Evolutionary conservation across 2,113 vertebrate genomes (phyloP).

Genomic region (Athene cunicularia): DNA sequence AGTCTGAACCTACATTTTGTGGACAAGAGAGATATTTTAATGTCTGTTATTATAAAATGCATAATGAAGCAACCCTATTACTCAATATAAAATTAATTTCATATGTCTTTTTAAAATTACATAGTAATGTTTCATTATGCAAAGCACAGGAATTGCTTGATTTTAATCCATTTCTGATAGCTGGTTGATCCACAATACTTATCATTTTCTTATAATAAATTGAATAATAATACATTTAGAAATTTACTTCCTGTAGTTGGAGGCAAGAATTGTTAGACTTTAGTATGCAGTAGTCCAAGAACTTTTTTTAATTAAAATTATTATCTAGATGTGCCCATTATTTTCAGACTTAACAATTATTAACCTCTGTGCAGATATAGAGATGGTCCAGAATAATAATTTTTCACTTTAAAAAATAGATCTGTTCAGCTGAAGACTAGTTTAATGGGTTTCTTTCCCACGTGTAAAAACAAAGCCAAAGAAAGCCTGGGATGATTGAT

Average conservation of each 20-base stretch:
- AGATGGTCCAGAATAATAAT: not conserved
- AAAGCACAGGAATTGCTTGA: not conserved
- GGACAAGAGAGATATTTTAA: not conserved
- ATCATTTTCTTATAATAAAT: not conserved
- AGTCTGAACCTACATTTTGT: not conserved
- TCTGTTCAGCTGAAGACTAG: not conserved
- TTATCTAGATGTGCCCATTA: not conserved
- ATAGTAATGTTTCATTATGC: not conserved
- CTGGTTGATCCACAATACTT: not conserved
- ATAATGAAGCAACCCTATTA: not conserved
- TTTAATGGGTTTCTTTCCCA: not conserved
- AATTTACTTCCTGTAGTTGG: not conserved
- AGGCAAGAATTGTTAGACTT: not conserved
- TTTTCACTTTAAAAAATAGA: not conserved
- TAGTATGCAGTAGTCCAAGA: not conserved
- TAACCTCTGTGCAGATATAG: not conserved
- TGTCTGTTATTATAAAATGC: not conserved
- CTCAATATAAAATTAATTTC: not conserved
- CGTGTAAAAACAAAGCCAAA: not conserved
- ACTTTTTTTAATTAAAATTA: not conserved
- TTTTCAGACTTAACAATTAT: not conserved
- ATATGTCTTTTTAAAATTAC: not conserved
- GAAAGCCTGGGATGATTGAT: not conserved
- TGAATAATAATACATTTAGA: not conserved
- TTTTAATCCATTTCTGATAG: not conserved